A percentile compares a stretch with the other conserved stretches of the same genome.
Evolutionary conservation across 2,888 invertebrate species (phyloP).

Genomic region (Platycheirus rosarum): DNA sequence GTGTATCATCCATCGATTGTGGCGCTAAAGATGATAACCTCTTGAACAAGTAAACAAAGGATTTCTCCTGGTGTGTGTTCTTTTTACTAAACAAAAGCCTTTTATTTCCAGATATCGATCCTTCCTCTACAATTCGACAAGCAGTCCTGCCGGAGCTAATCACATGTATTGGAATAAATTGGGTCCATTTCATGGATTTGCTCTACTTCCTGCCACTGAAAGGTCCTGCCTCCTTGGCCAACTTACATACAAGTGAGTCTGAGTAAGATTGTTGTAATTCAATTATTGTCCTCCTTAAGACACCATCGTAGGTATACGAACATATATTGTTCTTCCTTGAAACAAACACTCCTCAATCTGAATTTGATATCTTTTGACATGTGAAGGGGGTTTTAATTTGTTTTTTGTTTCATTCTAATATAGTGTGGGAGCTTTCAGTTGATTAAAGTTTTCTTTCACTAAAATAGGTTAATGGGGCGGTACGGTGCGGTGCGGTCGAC

Average conservation of each 20-base stretch:
- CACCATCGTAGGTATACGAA: slow-evolving; percentile 14
- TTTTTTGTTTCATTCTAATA: slow-evolving; percentile 28
- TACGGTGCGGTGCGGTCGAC: slow-evolving; percentile 43
- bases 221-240: slow-evolving; percentile 92
- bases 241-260: slow-evolving; percentile 86
- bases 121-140: slow-evolving; percentile 79
- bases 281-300: slow-evolving; percentile 8
- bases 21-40: slow-evolving; percentile 83
- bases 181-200: slow-evolving; percentile 93
- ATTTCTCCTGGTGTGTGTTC: not conserved
- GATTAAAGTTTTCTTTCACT: slow-evolving; percentile 63
- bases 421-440: slow-evolving; percentile 61
- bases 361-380: slow-evolving; percentile 53
- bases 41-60: slow-evolving; percentile 79
- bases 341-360: slow-evolving; percentile 18
- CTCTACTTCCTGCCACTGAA: slow-evolving; percentile 87
- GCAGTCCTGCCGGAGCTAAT: slow-evolving; percentile 81
- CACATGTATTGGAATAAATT: slow-evolving; percentile 89
- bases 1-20: slow-evolving; percentile 91
- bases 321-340: not conserved
- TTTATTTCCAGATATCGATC: slow-evolving; percentile 79
- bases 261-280: not conserved
- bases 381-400: slow-evolving; percentile 9
- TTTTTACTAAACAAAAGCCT: not conserved
- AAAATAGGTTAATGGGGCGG: slow-evolving; percentile 71